phyloP scores from a whole-genome alignment of 2,888 invertebrate species.

The Cheilosia soror region DNA sequence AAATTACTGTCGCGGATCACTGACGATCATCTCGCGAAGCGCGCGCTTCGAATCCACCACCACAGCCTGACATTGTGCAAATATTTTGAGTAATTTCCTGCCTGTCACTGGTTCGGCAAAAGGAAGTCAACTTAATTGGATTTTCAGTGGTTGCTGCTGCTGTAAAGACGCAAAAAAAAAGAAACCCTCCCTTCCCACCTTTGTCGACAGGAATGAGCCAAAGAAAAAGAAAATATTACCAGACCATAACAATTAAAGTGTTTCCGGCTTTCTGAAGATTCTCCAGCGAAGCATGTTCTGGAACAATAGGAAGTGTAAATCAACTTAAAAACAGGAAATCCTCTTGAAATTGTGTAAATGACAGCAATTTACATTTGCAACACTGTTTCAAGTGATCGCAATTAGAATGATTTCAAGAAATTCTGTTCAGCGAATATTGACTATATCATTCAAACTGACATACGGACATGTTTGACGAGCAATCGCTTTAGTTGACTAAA shows the following conservation, averaged over 20 bases:
- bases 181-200: not conserved
- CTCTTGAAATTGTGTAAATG: conserved; percentile 20
- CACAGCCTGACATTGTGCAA: conserved; percentile 68
- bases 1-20: conserved; percentile 70
- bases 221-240: conserved; percentile 54
- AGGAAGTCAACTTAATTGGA: conserved; percentile 73
- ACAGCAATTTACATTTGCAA: not conserved
- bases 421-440: no score
- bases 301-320: conserved; percentile 72
- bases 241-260: conserved; percentile 75
- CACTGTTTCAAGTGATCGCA: no score
- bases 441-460: no score
- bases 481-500: no score
- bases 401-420: no score
- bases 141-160: conserved; percentile 61
- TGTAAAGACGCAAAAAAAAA: conserved; percentile 20
- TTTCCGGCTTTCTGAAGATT: conserved; percentile 70
- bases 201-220: conserved; percentile 15
- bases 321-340: conserved; percentile 50
- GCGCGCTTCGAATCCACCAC: conserved; percentile 8
- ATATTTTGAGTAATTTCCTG: conserved; percentile 75
- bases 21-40: conserved; percentile 52
- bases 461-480: no score
- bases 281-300: conserved; percentile 69
- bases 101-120: conserved; percentile 63